These are phyloP conservation scores for Sesamia inferens DNA, from an alignment of 2,888 invertebrate species.

Conservation along the genomic window DNA sequence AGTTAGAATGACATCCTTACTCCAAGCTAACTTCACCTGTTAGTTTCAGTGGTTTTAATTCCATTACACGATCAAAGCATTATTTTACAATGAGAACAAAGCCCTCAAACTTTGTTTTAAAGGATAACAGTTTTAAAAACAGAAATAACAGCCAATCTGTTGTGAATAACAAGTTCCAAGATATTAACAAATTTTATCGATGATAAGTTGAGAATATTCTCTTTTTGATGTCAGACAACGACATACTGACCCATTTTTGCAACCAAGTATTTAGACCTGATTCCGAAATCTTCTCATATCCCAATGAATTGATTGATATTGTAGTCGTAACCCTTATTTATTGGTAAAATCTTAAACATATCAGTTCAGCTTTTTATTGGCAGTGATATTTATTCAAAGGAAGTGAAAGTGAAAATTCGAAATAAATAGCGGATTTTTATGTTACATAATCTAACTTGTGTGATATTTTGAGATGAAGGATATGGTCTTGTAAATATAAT, in stretches of 20 bases:
- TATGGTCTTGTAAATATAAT: background rate
- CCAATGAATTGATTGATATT: background rate
- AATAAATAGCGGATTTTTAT: background rate
- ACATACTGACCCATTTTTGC: background rate
- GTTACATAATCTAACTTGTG: background rate
- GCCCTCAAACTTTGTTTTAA: background rate
- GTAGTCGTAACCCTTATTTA: conserved; percentile 9
- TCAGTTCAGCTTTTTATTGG: conserved; percentile 27
- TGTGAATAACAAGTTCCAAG: too few relatives aligned
- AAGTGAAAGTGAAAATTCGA: conserved; percentile 5
- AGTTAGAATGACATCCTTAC: too few relatives aligned
- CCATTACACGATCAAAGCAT: background rate
- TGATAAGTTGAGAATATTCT: background rate
- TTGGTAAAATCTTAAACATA: conserved; percentile 26
- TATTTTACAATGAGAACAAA: background rate
- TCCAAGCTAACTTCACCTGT: too few relatives aligned
- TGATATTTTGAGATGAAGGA: background rate
- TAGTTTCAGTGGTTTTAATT: too few relatives aligned
- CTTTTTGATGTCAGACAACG: background rate
- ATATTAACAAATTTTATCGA: too few relatives aligned
- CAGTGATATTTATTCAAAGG: conserved; percentile 24
- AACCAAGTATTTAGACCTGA: background rate
- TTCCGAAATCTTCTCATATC: background rate
- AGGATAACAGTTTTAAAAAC: background rate
- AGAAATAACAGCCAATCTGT: background rate